Conservation (phyloP, 2,888 invertebrate genomes). For the Eulithis prunata region DNA sequence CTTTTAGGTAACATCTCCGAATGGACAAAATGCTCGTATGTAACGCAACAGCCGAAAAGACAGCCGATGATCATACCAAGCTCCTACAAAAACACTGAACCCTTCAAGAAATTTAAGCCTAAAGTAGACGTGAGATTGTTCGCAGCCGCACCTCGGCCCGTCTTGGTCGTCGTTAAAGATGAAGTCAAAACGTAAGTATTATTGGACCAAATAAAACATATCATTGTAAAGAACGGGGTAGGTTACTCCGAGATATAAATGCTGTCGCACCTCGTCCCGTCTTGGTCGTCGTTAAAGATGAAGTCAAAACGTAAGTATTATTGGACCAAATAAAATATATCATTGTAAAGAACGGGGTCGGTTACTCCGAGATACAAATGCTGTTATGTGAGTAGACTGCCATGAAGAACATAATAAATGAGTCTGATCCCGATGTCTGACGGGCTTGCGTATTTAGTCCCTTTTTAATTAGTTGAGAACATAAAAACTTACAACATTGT, state of each 20-base stretch:
- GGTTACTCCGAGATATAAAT: too few relatives aligned
- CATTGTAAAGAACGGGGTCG: too few relatives aligned
- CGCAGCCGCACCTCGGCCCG: constrained; percentile 62
- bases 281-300: constrained; percentile 76
- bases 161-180: constrained; percentile 73
- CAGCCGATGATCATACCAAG: constrained; percentile 88
- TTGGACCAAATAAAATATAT: too few relatives aligned
- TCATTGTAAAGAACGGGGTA: too few relatives aligned
- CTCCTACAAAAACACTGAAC: constrained; percentile 81
- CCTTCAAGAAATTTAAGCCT: constrained; percentile 86
- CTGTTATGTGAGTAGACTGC: too few relatives aligned
- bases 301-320: constrained; percentile 49
- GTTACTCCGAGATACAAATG: too few relatives aligned
- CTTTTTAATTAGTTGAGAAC: too few relatives aligned
- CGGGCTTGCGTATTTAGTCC: too few relatives aligned
- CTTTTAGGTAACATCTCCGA: constrained; percentile 87
- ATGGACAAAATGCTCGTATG: constrained; percentile 94
- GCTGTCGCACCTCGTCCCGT: constrained; percentile 62
- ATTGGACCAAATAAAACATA: too few relatives aligned
- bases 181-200: constrained; percentile 54
- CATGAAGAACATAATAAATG: too few relatives aligned
- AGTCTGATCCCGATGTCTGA: too few relatives aligned
- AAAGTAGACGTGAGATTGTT: constrained; percentile 85
- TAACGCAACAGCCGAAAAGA: constrained; percentile 89
- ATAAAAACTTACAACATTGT: not conserved